Percentiles rank a stretch among this genome's conserved stretches.
Conservation (phyloP, 92 coral and sea anemone species). For the Umimayanthus chanpuru region DNA sequence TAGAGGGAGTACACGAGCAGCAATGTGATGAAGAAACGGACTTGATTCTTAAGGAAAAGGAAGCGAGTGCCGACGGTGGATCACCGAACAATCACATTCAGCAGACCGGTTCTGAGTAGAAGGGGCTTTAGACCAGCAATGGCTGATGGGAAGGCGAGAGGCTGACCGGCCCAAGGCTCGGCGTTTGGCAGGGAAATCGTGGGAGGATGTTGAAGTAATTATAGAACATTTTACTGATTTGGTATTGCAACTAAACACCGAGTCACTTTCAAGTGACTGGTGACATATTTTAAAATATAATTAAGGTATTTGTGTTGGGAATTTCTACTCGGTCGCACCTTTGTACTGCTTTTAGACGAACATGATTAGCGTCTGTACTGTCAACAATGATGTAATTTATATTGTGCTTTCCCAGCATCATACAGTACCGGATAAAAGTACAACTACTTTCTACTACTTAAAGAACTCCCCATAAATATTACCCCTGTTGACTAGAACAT, state of each 20-base stretch:
- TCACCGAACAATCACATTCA: constrained; percentile 2
- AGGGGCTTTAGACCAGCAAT: neutral
- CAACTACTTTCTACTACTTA: neutral
- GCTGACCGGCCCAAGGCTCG: neutral
- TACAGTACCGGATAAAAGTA: neutral
- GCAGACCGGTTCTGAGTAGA: neutral
- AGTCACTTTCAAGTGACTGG: neutral
- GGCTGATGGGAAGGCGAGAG: neutral
- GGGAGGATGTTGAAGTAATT: neutral
- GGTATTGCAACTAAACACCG: neutral
- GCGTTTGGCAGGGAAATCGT: neutral
- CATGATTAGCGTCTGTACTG: too few relatives aligned
- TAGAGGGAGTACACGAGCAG: constrained; percentile 21
- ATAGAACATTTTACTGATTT: neutral
- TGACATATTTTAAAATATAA: too few relatives aligned
- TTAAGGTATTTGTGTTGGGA: neutral
- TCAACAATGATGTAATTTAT: neutral
- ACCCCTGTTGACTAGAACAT: too few relatives aligned
- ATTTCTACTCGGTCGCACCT: neutral
- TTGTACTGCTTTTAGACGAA: neutral
- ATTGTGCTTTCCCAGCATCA: neutral
- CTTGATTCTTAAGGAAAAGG: constrained; percentile 27
- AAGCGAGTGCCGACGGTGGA: neutral
- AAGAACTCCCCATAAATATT: too few relatives aligned
- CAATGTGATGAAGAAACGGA: constrained; percentile 30